Evolutionary conservation across 2,888 invertebrate genomes (phyloP).

Genomic region (Carcina quercana): DNA sequence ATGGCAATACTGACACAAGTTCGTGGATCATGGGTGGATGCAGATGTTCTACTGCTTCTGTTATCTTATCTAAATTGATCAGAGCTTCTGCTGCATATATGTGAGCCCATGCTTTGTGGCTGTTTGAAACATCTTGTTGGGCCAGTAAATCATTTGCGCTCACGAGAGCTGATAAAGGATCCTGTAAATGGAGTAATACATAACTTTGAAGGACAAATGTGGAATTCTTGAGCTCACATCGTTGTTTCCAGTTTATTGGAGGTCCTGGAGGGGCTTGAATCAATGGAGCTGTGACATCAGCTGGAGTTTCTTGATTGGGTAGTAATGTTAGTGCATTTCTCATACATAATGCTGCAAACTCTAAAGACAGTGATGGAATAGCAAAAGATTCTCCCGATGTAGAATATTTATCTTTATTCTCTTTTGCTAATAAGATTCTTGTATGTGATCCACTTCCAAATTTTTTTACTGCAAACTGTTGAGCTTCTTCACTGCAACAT

Average conservation of each 20-base stretch:
- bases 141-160: conserved; percentile 83
- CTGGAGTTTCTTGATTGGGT: conserved; percentile 68
- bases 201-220: conserved; percentile 89
- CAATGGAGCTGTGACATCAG: conserved; percentile 38
- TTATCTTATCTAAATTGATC: conserved; percentile 85
- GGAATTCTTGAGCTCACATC: conserved; percentile 76
- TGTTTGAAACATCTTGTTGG: conserved; percentile 75
- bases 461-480: conserved; percentile 59
- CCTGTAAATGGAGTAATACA: conserved; percentile 88
- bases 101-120: conserved; percentile 84
- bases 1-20: conserved; percentile 55
- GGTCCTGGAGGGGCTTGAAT: conserved; percentile 76
- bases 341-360: conserved; percentile 92
- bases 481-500: conserved; percentile 73
- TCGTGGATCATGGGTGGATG: conserved; percentile 82
- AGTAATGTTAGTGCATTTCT: conserved; percentile 87
- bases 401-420: conserved; percentile 55
- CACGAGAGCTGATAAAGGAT: conserved; percentile 85
- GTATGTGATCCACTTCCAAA: conserved; percentile 63
- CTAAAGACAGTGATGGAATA: conserved; percentile 89
- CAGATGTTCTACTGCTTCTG: conserved; percentile 88
- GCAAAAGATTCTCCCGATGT: conserved; percentile 83
- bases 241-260: conserved; percentile 75
- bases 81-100: conserved; percentile 93
- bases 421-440: conserved; percentile 50